These are phyloP conservation scores for Alfaro cultratus DNA, from an alignment of 2,797 vertebrate species.

Conservation along the genomic window DNA sequence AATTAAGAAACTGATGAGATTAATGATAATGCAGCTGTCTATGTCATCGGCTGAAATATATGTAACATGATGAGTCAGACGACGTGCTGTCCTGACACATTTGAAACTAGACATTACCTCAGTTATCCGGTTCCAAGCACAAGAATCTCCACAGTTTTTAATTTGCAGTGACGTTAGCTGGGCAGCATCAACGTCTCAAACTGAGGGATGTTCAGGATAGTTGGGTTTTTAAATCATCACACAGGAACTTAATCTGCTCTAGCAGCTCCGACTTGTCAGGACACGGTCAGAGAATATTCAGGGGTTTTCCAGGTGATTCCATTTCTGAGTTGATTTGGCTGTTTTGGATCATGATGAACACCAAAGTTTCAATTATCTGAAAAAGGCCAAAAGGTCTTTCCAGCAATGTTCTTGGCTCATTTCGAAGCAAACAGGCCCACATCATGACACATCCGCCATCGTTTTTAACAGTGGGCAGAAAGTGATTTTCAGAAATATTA, in stretches of 20 bases:
- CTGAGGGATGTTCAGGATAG: background rate
- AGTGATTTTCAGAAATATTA: background rate
- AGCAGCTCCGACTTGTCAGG: background rate
- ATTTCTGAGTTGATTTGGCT: background rate
- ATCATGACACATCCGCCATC: background rate
- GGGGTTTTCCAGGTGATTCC: background rate
- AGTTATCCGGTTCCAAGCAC: background rate
- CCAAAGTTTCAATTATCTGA: background rate
- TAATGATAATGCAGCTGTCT: background rate
- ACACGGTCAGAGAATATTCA: background rate
- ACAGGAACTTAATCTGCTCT: background rate
- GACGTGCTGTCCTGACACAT: conserved; percentile 15
- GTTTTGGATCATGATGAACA: background rate
- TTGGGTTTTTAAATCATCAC: background rate
- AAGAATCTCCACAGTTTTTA: background rate
- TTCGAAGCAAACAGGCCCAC: background rate
- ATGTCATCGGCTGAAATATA: background rate
- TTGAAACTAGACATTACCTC: conserved; percentile 20
- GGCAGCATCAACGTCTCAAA: background rate
- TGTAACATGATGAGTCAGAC: background rate
- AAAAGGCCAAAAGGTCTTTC: background rate
- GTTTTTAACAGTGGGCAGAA: background rate
- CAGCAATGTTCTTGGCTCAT: background rate
- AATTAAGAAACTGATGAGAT: background rate
- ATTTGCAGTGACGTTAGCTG: background rate